phyloP scores from a whole-genome alignment of 2,797 vertebrate species.

The Myoxocephalus aenaeus region DNA sequence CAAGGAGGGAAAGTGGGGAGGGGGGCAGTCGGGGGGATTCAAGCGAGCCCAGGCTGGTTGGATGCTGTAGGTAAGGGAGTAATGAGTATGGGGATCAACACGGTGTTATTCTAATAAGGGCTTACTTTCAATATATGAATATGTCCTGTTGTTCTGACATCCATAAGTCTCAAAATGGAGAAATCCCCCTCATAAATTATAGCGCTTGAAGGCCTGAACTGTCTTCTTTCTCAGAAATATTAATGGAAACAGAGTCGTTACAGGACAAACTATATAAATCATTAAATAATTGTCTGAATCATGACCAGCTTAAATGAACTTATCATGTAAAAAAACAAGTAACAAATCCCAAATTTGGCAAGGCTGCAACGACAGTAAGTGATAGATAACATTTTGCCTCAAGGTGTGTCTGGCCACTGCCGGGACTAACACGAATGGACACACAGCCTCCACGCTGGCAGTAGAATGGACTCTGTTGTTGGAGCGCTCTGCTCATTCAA shows the following conservation, averaged over 20 bases:
- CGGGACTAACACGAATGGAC: conserved; percentile 63
- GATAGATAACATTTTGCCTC: conserved; percentile 74
- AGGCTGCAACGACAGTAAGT: conserved; percentile 46
- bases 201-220: conserved; percentile 46
- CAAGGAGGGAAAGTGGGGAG: conserved; percentile 45
- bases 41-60: conserved; percentile 27
- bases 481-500: conserved; percentile 73
- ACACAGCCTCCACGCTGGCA: conserved; percentile 52
- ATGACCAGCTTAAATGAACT: conserved; percentile 51
- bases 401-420: conserved; percentile 78
- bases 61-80: conserved; percentile 62
- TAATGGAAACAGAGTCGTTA: conserved; percentile 42
- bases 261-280: conserved; percentile 56
- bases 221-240: conserved; percentile 63
- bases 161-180: conserved; percentile 46
- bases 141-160: conserved; percentile 59
- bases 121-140: conserved; percentile 59
- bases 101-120: conserved; percentile 47
- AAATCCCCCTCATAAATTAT: conserved; percentile 60
- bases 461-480: conserved; percentile 84
- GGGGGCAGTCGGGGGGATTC: conserved; percentile 3
- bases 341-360: conserved; percentile 57
- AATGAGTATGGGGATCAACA: conserved; percentile 50
- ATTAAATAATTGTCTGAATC: conserved; percentile 47
- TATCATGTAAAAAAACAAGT: conserved; percentile 61